These are phyloP conservation scores for Meles meles DNA, from an alignment of 2,113 vertebrate genomes.

Conservation along the genomic window DNA sequence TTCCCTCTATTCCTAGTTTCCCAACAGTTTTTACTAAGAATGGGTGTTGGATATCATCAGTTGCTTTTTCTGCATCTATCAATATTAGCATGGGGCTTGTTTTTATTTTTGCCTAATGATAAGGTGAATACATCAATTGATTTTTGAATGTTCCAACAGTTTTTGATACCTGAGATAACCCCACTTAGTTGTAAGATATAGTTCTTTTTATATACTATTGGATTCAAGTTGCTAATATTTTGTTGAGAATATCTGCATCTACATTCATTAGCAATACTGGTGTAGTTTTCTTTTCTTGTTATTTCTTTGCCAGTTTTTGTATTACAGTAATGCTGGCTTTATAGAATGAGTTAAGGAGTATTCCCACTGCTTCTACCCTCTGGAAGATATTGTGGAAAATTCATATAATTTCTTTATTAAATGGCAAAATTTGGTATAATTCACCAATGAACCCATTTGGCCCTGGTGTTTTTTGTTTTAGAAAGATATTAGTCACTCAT, in stretches of 20 bases:
- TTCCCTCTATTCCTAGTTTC: background rate
- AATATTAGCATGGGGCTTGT: background rate
- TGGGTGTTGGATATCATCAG: background rate
- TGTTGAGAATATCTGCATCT: background rate
- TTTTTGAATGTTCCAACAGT: background rate
- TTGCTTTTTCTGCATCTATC: background rate
- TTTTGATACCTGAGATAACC: background rate
- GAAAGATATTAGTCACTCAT: background rate
- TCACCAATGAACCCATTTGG: background rate
- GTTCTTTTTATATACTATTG: background rate
- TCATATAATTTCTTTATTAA: background rate
- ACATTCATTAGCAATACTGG: background rate
- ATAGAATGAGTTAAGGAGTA: background rate
- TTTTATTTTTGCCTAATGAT: background rate
- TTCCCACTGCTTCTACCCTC: background rate
- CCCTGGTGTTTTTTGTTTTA: background rate
- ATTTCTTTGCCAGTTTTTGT: background rate
- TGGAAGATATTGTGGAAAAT: background rate
- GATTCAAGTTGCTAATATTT: background rate
- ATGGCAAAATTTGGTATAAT: background rate
- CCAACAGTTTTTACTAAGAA: background rate
- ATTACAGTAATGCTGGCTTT: background rate
- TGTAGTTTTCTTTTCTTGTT: background rate
- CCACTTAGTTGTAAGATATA: background rate
- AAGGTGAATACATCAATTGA: background rate